phyloP scores from a whole-genome alignment of 2,888 invertebrate genomes.

The Acanthosepion pharaonis region DNA sequence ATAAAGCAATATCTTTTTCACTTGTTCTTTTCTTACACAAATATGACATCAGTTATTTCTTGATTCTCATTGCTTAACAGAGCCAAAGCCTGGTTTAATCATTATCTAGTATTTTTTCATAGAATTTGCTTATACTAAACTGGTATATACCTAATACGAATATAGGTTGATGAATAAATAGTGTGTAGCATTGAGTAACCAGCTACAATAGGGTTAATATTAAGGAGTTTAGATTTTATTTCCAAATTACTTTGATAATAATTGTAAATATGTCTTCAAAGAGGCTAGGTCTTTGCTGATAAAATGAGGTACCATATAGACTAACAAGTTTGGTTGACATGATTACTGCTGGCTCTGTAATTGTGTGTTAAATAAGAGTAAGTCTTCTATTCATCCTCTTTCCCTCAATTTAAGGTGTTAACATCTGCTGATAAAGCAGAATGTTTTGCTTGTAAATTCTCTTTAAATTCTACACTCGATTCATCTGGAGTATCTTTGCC shows the following conservation, averaged over 20 bases:
- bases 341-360: too few species aligned
- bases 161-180: background rate
- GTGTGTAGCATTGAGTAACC: background rate
- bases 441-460: too few species aligned
- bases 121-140: background rate
- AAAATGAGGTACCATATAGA: too few species aligned
- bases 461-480: too few species aligned
- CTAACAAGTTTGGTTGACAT: too few species aligned
- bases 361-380: too few species aligned
- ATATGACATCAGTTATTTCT: background rate
- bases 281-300: too few species aligned
- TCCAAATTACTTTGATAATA: background rate
- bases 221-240: background rate
- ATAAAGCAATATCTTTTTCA: background rate
- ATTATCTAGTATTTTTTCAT: background rate
- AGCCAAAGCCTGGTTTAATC: background rate
- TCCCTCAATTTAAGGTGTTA: too few species aligned
- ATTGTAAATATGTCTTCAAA: background rate
- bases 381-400: too few species aligned
- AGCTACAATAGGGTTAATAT: background rate
- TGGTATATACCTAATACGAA: background rate
- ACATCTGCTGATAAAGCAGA: too few species aligned
- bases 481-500: too few species aligned
- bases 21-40: background rate
- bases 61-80: background rate